Conservation (phyloP, 2,797 vertebrate species). For the Oryzias dopingdopingensis region DNA sequence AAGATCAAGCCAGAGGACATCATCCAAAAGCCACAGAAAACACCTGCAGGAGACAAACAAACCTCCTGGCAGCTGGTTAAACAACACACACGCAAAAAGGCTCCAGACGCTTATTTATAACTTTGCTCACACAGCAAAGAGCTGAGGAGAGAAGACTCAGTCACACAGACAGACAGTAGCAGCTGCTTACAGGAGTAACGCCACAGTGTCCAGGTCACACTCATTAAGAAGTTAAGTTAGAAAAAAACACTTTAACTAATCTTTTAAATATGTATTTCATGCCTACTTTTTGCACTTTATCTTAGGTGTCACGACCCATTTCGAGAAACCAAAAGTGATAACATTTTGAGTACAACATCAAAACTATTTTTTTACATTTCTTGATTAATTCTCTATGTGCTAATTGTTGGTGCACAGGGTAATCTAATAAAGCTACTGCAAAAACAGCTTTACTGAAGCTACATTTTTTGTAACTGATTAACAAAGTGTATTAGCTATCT, state of each 20-base stretch:
- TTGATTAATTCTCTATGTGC: too few species aligned
- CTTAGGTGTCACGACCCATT: too few species aligned
- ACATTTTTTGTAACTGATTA: background rate
- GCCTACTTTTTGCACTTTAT: too few species aligned
- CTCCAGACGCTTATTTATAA: conserved; percentile 69
- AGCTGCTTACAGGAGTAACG: conserved; percentile 53
- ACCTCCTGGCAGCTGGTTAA: conserved; percentile 68
- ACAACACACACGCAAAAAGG: conserved; percentile 59
- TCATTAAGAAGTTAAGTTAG: conserved; percentile 13
- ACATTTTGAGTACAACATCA: too few species aligned
- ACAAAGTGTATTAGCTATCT: background rate
- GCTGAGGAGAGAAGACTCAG: conserved; percentile 41
- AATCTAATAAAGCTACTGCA: too few species aligned
- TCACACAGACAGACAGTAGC: conserved; percentile 58
- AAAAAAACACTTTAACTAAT: too few species aligned
- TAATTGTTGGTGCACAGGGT: too few species aligned
- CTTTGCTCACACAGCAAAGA: conserved; percentile 54
- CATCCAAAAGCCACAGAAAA: conserved; percentile 45
- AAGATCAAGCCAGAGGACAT: conserved; percentile 38
- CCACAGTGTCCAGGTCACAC: conserved; percentile 36
- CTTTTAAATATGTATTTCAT: too few species aligned
- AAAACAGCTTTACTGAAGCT: too few species aligned
- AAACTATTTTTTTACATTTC: too few species aligned
- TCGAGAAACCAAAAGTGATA: too few species aligned
- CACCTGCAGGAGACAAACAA: conserved; percentile 66